These are phyloP conservation scores for Holcopasites calliopsidis DNA, from an alignment of 1,140 invertebrate species.

Conservation along the genomic window DNA sequence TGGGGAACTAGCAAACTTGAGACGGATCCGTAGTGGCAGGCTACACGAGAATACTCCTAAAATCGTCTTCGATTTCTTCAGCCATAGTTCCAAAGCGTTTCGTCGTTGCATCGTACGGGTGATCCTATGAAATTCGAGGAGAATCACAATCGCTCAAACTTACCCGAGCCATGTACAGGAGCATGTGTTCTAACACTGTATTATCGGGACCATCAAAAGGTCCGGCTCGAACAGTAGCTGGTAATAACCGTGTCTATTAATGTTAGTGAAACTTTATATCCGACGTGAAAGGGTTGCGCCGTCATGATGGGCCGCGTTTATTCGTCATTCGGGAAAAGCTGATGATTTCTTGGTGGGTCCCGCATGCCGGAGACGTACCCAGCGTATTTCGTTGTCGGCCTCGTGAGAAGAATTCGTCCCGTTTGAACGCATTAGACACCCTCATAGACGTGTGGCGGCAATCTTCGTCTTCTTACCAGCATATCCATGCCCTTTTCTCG, in stretches of 20 bases:
- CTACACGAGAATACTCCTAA: slow-evolving; percentile 77
- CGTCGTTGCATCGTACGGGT: neutral
- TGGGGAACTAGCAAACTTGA: slow-evolving; percentile 65
- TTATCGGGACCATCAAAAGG: too few relatives aligned
- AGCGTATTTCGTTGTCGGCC: slow-evolving; percentile 12
- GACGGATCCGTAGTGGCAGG: slow-evolving; percentile 70
- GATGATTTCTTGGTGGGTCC: slow-evolving; percentile 28
- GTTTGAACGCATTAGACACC: neutral
- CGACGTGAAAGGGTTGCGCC: too few relatives aligned
- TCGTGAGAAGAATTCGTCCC: slow-evolving; percentile 20
- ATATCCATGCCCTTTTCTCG: neutral
- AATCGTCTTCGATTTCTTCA: slow-evolving; percentile 8
- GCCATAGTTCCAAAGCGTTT: neutral
- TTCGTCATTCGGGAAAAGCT: neutral
- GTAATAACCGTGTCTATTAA: too few relatives aligned
- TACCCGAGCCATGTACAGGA: too few relatives aligned
- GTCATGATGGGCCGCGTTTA: too few relatives aligned
- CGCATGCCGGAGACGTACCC: too few relatives aligned
- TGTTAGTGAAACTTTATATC: too few relatives aligned
- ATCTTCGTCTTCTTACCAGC: slow-evolving; percentile 27
- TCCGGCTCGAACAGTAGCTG: too few relatives aligned
- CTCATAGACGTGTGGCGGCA: neutral
- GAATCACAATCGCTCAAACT: too few relatives aligned
- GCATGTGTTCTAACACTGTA: too few relatives aligned
- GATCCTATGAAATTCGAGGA: too few relatives aligned